Evolutionary conservation across 1,140 invertebrate genomes (phyloP), one percentile per base, ranked within the genome.

Genomic region (Drosophila funebris): DNA sequence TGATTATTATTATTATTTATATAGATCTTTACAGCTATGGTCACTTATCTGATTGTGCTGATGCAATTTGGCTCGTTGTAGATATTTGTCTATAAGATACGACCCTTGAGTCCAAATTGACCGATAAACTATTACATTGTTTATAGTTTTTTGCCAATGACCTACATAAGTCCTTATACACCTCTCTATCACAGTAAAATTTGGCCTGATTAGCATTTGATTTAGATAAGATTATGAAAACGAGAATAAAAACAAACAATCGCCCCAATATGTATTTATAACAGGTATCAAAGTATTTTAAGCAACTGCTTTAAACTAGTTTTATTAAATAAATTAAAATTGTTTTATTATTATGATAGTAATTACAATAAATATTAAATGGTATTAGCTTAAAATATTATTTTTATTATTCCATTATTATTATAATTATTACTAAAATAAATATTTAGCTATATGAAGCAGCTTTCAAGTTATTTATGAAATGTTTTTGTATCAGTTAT

Each of bases 11-110:
- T n/a, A 24, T 22, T 9, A 0, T 8, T 33, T 33, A 0, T 31
- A 11, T 14, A 90, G 87, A 72, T 90, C 20, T 70, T 87, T 9
- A 78, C 87, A 8, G 79, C 78, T 3, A 84, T 87, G 66, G 78
- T 88, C 0, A 84, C 87, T 3, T 87, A 87, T 56, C 11, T 90
- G 6, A 76, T 90, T 27, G 73, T 90, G 2, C 37, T 90, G 0
- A 76, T 87, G 70, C 87, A 90, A 56, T 90, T 90, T 18, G 74
- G 79, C 39, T 53, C 81, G 5, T 24, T 74, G 3, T 84, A 76
- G 29, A 36, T 20, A 7, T n/a, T 18, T 54, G 33, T 14, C n/a
- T n/a, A n/a, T n/a, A n/a, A n/a, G n/a, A n/a, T n/a, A n/a, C n/a
- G 44, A 48, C 6, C 24, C n/a, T 16, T 3, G 18, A 14, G 2